Conservation (phyloP, 1,140 invertebrate species). For the Habropoda laboriosa region DNA sequence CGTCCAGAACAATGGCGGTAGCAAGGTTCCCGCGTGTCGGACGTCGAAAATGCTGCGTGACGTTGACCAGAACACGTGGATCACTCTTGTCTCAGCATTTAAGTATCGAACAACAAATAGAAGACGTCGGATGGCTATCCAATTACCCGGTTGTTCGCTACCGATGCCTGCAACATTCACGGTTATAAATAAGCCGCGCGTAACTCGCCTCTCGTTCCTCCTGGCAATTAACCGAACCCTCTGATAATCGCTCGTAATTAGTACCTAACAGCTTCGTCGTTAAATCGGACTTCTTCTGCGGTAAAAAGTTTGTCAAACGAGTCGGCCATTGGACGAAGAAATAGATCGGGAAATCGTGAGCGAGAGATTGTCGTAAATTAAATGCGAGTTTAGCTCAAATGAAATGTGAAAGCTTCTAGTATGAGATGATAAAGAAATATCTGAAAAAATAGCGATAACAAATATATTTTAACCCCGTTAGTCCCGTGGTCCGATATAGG, state of each 20-base stretch:
- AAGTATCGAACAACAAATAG: conserved; percentile 74
- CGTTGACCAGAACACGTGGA: conserved; percentile 67
- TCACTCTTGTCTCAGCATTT: conserved; percentile 69
- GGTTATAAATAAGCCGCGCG: conserved; percentile 38
- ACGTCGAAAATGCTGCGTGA: conserved; percentile 63
- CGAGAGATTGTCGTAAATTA: too few relatives aligned
- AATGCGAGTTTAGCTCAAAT: too few relatives aligned
- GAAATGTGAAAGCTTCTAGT: too few relatives aligned
- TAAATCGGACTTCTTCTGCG: too few relatives aligned
- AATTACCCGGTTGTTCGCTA: conserved; percentile 59
- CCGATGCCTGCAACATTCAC: conserved; percentile 8
- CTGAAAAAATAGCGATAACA: too few relatives aligned
- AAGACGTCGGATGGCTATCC: conserved; percentile 65
- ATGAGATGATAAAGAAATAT: too few relatives aligned
- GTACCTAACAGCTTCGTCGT: too few relatives aligned
- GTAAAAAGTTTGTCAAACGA: too few relatives aligned
- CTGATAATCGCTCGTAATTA: neutral
- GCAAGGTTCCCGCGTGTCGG: conserved; percentile 39
- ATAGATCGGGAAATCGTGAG: too few relatives aligned
- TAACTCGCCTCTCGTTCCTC: neutral
- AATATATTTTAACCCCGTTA: too few relatives aligned
- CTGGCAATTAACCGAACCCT: neutral
- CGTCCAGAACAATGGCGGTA: conserved; percentile 7
- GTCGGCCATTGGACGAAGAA: too few relatives aligned
- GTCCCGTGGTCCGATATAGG: too few relatives aligned